These are phyloP conservation scores for Elephantulus edwardii DNA, from an alignment of 2,113 vertebrate genomes.

Conservation along the genomic window DNA sequence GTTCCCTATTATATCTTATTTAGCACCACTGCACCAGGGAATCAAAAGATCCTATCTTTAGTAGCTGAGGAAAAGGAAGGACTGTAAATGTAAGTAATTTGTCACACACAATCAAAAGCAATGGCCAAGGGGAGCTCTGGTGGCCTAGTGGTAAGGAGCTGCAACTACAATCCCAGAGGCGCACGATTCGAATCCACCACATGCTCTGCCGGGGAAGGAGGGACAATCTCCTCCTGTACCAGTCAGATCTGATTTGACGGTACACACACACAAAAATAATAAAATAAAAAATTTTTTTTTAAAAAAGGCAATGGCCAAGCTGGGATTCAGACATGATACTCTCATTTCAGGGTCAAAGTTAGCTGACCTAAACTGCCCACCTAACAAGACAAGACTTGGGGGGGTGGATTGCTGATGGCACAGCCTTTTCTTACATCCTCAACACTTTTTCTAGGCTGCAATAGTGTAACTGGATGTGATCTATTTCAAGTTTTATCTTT, in stretches of 20 bases:
- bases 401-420: background rate
- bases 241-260: too few relatives aligned
- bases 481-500: conserved; percentile 57
- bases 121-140: too few relatives aligned
- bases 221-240: too few relatives aligned
- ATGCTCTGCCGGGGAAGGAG: too few relatives aligned
- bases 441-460: background rate
- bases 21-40: background rate
- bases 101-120: background rate
- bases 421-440: background rate
- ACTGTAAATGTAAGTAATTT: conserved; percentile 38
- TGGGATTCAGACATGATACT: background rate
- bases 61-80: conserved; percentile 8
- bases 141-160: too few relatives aligned
- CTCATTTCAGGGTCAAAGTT: background rate
- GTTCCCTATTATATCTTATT: background rate
- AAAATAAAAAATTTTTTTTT: too few relatives aligned
- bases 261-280: too few relatives aligned
- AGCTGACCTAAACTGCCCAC: background rate
- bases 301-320: background rate
- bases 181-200: too few relatives aligned
- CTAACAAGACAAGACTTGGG: background rate
- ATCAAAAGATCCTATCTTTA: background rate
- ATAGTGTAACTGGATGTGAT: conserved; percentile 1
- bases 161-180: too few relatives aligned